A percentile compares a stretch with the other conserved stretches of the same genome.
phyloP scores from a whole-genome alignment of 2,113 vertebrate species.

The Tympanuchus pallidicinctus region DNA sequence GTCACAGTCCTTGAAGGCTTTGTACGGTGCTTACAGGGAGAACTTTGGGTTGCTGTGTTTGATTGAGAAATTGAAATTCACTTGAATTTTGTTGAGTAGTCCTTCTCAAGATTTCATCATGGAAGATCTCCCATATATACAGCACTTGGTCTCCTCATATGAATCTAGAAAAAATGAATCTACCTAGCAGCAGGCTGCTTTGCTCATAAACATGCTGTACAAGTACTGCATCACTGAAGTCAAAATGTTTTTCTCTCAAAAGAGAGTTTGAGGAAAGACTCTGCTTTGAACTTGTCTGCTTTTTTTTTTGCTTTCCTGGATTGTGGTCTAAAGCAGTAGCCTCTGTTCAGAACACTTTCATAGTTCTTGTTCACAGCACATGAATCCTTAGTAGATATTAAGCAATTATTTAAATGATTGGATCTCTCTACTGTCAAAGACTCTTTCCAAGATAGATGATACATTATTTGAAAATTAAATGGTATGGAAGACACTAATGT shows the following conservation, averaged over 20 bases:
- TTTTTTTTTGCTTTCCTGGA: not conserved
- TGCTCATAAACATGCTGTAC: not conserved
- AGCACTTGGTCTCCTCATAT: fast-evolving
- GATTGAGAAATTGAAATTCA: not conserved
- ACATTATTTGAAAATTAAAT: not conserved
- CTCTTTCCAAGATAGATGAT: not conserved
- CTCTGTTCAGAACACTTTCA: not conserved
- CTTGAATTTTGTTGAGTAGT: not conserved
- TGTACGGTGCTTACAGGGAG: not conserved
- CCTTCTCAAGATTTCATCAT: not conserved
- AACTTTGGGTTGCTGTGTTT: not conserved
- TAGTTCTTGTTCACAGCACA: not conserved
- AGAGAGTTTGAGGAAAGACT: not conserved
- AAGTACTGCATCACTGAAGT: fast-evolving
- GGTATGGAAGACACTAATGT: not conserved
- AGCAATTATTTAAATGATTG: not conserved
- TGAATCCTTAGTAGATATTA: not conserved
- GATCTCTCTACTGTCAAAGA: not conserved
- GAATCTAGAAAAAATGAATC: not conserved
- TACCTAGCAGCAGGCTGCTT: not conserved
- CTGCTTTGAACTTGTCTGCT: not conserved
- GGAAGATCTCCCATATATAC: no score
- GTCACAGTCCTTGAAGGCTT: not conserved
- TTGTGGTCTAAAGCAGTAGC: not conserved
- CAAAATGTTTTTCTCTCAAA: not conserved